Evolutionary conservation across 2,888 invertebrate genomes (phyloP), one percentile per base, ranked within the genome.

Genomic region (Dynastes maya): DNA sequence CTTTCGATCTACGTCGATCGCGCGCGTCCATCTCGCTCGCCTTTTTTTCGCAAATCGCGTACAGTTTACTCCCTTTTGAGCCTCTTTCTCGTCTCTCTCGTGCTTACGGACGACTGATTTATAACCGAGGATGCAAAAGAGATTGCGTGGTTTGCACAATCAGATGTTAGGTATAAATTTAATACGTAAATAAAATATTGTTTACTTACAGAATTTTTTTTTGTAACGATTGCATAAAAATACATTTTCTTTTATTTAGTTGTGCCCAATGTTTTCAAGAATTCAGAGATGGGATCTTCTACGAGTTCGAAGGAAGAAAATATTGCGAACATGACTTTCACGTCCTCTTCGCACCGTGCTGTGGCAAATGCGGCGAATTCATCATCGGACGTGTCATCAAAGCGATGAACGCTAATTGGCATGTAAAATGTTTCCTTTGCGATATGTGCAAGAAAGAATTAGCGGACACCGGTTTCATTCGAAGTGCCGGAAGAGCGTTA

Each of bases 271-370:
- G 99, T 88, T 99, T 99, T 89, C 95, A 98, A 80, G 95, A 97
- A 65, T 99, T 99, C 87, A 97, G 97, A 80, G 98, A 99, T 87
- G 98, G 98, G 75, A 94, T 98, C 68, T 99, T 98, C 89, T 99
- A 98, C 89, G 99, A 99, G 90, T 99, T 98, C 88, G 99, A 99
- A 89, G 98, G 98, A 0, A 92, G 99, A 82, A 99, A 99, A 89
- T 99, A 99, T 88, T 99, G 99, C 87, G 98, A 99, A 89, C 96
- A 98, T 87, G 99, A 99, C 89, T 99, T 99, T 88, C 98, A 99
- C 89, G 98, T 90, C 96, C 98, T 71, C 96, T 99, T 71, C 95
- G 97, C 90, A 11, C 89, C 89, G 3, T 96, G 95, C 86, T 96
- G 96, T 87, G 93, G 94, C 89, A 91, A 92, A 90, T 91, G 90